Percentiles rank a stretch among this genome's conserved stretches.
Conservation (phyloP, 2,888 invertebrate genomes). For the Callyntrura sp. region DNA sequence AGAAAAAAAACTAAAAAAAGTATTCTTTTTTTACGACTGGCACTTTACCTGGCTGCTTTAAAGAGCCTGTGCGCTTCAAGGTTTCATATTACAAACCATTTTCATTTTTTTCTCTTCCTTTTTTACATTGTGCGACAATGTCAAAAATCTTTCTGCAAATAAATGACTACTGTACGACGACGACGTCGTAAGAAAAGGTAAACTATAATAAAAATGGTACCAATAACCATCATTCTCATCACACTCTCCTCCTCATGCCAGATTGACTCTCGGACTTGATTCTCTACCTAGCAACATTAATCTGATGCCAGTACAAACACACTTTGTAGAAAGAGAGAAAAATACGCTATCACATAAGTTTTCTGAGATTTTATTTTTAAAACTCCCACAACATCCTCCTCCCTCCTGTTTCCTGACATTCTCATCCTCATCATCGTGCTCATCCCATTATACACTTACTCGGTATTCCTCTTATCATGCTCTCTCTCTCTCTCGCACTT, state of each 20-base stretch:
- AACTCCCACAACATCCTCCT: conserved; percentile 76
- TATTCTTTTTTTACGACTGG: conserved; percentile 43
- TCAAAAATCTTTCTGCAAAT: not conserved
- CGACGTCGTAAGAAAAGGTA: not conserved
- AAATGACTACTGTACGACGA: not conserved
- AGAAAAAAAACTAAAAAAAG: conserved; percentile 20
- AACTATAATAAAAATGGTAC: conserved; percentile 16
- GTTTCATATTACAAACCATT: not conserved
- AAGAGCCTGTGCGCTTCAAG: not conserved
- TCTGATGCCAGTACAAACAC: not conserved
- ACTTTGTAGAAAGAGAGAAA: not conserved
- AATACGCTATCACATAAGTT: conserved; percentile 26
- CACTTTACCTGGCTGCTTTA: conserved; percentile 9
- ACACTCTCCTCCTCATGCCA: not conserved
- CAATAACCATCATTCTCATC: not conserved
- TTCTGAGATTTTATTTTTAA: conserved; percentile 32
- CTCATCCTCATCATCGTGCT: conserved; percentile 70
- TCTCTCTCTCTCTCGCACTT: conserved; percentile 2
- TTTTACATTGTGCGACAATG: conserved; percentile 23
- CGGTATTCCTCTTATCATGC: conserved; percentile 11
- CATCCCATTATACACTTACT: conserved; percentile 61
- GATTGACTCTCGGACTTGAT: not conserved
- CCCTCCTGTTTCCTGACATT: conserved; percentile 61
- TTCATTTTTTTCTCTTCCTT: not conserved
- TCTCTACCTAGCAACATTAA: conserved; percentile 42